These are phyloP conservation scores for Palythoa heliodiscus DNA, from an alignment of 92 coral and sea anemone genomes.

Conservation along the genomic window DNA sequence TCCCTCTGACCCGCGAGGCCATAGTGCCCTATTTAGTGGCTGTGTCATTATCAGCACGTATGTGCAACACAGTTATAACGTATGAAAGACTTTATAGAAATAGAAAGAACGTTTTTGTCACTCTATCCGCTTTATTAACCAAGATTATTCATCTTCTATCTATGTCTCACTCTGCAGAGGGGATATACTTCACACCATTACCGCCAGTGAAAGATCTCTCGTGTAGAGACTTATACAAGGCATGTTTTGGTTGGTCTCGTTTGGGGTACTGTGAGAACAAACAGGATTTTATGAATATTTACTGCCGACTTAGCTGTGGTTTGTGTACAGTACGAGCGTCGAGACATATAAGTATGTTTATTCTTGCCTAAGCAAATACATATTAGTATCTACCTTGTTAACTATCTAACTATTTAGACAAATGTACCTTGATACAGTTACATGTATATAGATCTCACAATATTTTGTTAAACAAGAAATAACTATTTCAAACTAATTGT, in stretches of 20 bases:
- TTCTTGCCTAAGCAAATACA: not conserved
- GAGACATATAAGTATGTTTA: constrained; percentile 53
- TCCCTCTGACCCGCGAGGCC: too few relatives aligned
- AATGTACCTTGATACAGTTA: too few relatives aligned
- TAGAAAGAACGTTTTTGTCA: not conserved
- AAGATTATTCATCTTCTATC: not conserved
- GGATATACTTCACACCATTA: constrained; percentile 33
- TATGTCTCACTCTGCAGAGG: constrained; percentile 11
- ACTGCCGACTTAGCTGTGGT: constrained; percentile 79
- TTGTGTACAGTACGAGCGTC: constrained; percentile 50
- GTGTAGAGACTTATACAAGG: constrained; percentile 66
- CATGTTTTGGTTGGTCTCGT: constrained; percentile 75
- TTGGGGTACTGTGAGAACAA: constrained; percentile 69
- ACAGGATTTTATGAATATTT: constrained; percentile 64
- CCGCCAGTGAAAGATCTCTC: constrained; percentile 39
- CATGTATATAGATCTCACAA: too few relatives aligned
- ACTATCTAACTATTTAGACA: too few relatives aligned
- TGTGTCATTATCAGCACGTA: too few relatives aligned
- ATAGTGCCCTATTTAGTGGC: too few relatives aligned
- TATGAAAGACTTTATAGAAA: too few relatives aligned
- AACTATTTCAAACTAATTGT: too few relatives aligned
- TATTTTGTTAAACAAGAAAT: too few relatives aligned
- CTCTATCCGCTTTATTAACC: not conserved
- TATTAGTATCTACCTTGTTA: not conserved
- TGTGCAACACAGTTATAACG: too few relatives aligned